Conservation (phyloP, 2,113 vertebrate species). For the Tauraco erythrolophus region DNA sequence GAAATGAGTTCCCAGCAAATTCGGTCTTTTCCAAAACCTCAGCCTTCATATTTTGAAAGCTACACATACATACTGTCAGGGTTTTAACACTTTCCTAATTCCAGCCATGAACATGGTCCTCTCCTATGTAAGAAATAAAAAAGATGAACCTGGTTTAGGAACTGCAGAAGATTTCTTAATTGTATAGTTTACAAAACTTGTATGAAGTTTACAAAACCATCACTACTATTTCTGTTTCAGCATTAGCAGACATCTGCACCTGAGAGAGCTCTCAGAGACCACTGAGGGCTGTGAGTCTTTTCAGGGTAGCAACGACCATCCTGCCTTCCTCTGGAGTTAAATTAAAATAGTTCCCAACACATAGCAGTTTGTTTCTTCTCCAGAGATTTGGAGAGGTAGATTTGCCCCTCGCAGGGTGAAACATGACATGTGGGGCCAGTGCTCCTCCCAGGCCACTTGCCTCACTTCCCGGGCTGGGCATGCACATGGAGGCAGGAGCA, state of each 20-base stretch:
- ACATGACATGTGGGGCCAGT: rapidly evolving
- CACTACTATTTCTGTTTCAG: neutral
- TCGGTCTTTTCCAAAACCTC: neutral
- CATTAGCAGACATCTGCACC: neutral
- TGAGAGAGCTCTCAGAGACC: neutral
- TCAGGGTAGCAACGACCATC: neutral
- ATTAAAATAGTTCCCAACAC: neutral
- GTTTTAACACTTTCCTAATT: neutral
- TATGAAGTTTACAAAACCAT: neutral
- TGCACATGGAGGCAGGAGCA: rapidly evolving
- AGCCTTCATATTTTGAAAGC: neutral
- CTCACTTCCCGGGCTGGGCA: neutral
- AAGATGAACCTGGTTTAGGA: neutral
- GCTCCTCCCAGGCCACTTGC: neutral
- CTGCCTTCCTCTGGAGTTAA: neutral
- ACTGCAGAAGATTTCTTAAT: neutral
- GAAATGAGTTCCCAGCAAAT: neutral
- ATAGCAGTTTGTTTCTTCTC: neutral
- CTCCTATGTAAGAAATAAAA: neutral
- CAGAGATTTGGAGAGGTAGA: neutral
- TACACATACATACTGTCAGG: neutral
- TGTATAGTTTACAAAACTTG: neutral
- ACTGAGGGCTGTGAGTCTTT: constrained; percentile 7
- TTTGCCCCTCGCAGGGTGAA: neutral
- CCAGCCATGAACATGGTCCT: neutral